Conservation (phyloP, 1,140 invertebrate species). For the Diorhabda elongata region DNA sequence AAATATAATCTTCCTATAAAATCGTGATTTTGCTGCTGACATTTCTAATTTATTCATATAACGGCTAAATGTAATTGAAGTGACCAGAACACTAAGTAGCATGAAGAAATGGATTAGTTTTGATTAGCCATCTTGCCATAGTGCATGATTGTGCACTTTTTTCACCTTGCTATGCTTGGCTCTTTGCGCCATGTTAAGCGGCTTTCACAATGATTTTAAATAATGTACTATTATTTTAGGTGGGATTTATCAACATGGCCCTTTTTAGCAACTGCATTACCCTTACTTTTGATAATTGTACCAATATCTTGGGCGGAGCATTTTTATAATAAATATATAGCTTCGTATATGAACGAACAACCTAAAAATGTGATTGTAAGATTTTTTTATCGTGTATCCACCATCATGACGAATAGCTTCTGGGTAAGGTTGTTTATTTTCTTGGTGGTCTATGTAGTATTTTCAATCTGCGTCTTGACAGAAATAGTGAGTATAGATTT, state of each 20-base stretch:
- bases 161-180: too few relatives aligned
- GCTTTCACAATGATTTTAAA: too few relatives aligned
- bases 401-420: slow-evolving; percentile 58
- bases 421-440: slow-evolving; percentile 61
- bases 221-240: slow-evolving; percentile 34
- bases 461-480: slow-evolving; percentile 62
- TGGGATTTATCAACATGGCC: slow-evolving; percentile 52
- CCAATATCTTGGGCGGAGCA: slow-evolving; percentile 30
- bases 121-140: too few relatives aligned
- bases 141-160: too few relatives aligned
- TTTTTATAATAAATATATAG: slow-evolving; percentile 38
- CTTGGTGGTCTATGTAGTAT: slow-evolving; percentile 58
- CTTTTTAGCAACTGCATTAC: slow-evolving; percentile 36
- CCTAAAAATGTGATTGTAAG: slow-evolving; percentile 23
- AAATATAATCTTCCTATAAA: too few relatives aligned
- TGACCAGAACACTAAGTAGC: too few relatives aligned
- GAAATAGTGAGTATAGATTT: slow-evolving; percentile 52
- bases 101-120: too few relatives aligned
- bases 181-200: too few relatives aligned
- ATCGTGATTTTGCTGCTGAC: too few relatives aligned
- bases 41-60: too few relatives aligned
- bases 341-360: slow-evolving; percentile 27
- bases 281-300: slow-evolving; percentile 44
- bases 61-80: too few relatives aligned
- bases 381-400: slow-evolving; percentile 50